phyloP scores from a whole-genome alignment of 1,140 invertebrate species.

The Drosophila lini region DNA sequence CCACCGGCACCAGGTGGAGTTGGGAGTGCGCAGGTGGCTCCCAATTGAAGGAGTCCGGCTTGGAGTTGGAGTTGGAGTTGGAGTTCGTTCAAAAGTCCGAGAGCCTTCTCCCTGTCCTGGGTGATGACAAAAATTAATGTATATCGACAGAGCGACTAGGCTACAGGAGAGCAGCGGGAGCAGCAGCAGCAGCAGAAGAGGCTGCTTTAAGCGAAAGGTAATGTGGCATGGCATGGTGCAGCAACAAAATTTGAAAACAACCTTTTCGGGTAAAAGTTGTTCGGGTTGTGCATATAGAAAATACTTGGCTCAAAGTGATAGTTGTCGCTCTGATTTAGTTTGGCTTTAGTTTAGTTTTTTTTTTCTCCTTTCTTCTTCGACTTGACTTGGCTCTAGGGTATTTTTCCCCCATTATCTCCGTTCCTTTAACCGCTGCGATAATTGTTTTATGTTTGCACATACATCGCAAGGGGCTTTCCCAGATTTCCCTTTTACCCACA shows the following conservation, averaged over 20 bases:
- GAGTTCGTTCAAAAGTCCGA: neutral
- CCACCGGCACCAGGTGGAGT: conserved; percentile 20
- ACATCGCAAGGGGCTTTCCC: conserved; percentile 25
- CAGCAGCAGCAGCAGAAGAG: conserved; percentile 24
- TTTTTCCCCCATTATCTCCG: conserved; percentile 17
- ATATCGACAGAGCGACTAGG: conserved; percentile 27
- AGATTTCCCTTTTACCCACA: conserved; percentile 46
- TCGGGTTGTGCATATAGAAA: conserved; percentile 53
- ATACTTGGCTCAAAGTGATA: conserved; percentile 61
- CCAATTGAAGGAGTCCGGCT: conserved; percentile 24
- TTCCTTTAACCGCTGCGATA: conserved; percentile 35
- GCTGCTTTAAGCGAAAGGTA: conserved; percentile 43
- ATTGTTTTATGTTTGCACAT: conserved; percentile 49
- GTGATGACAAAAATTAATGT: conserved; percentile 65
- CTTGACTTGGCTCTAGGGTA: conserved; percentile 37
- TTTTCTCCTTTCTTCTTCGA: conserved; percentile 38
- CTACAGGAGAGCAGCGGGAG: conserved; percentile 5
- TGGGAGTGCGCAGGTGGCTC: conserved; percentile 53
- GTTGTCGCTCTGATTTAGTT: conserved; percentile 66
- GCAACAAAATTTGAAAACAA: conserved; percentile 59
- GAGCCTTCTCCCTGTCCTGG: conserved; percentile 35
- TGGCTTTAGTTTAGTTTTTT: conserved; percentile 10
- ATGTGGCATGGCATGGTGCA: conserved; percentile 41
- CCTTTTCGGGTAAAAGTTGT: conserved; percentile 65
- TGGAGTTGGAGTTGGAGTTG: neutral